Evolutionary conservation across 1,140 invertebrate species (phyloP).

Genomic region (Diorhabda carinulata): DNA sequence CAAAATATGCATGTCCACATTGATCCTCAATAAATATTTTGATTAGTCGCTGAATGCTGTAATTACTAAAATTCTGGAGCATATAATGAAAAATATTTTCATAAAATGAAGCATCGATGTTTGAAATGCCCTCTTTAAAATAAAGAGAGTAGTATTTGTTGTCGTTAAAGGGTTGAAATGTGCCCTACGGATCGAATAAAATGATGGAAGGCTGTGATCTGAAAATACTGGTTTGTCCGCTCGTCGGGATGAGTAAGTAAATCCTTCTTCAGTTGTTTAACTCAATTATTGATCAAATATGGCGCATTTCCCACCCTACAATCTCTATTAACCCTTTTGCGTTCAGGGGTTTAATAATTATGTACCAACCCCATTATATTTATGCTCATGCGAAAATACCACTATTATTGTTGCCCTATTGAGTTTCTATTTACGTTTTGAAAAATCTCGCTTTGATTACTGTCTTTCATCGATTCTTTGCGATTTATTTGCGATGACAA

Average conservation of each 20-base stretch:
- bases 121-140: neutral
- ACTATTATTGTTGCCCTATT: constrained; percentile 40
- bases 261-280: constrained; percentile 48
- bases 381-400: constrained; percentile 43
- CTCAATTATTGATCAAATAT: constrained; percentile 51
- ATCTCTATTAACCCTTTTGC: constrained; percentile 47
- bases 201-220: constrained; percentile 32
- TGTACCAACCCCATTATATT: constrained; percentile 47
- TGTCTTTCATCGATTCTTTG: constrained; percentile 33
- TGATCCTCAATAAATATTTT: neutral
- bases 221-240: constrained; percentile 23
- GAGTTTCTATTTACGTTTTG: constrained; percentile 31
- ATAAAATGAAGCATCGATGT: neutral
- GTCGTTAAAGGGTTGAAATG: constrained; percentile 7
- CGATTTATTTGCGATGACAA: constrained; percentile 29
- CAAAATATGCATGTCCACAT: neutral
- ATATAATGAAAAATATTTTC: constrained; percentile 3
- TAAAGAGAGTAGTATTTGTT: neutral
- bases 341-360: constrained; percentile 46
- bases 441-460: constrained; percentile 37
- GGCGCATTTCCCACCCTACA: constrained; percentile 46
- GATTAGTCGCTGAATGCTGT: neutral
- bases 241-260: constrained; percentile 40
- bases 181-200: constrained; percentile 17
- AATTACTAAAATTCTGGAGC: neutral